phyloP scores from a whole-genome alignment of 2,888 invertebrate genomes.

The Cephonodes hylas region DNA sequence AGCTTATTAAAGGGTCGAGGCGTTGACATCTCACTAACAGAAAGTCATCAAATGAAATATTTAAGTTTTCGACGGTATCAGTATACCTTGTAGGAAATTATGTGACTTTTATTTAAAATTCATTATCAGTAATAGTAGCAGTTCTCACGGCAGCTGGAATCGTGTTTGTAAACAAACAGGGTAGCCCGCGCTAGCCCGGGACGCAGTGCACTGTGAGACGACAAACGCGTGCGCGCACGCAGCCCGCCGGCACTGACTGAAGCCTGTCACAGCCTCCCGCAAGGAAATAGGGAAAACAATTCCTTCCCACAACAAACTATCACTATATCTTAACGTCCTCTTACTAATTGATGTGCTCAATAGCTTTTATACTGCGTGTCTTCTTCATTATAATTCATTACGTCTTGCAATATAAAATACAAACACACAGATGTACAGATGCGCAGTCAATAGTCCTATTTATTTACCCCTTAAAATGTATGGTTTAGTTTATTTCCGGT shows the following conservation, averaged over 20 bases:
- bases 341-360: background rate
- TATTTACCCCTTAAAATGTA: no score
- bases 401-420: background rate
- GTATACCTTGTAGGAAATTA: conserved; percentile 36
- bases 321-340: background rate
- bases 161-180: conserved; percentile 68
- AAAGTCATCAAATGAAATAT: conserved; percentile 56
- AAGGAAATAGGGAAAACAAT: conserved; percentile 50
- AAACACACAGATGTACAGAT: no score
- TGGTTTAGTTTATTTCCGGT: no score
- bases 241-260: conserved; percentile 69
- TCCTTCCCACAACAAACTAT: background rate
- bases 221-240: conserved; percentile 75
- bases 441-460: no score
- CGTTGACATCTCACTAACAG: conserved; percentile 71
- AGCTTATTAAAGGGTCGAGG: conserved; percentile 62
- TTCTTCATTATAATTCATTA: background rate
- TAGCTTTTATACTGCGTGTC: no score
- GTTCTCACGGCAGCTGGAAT: conserved; percentile 46
- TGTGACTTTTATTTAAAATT: conserved; percentile 31
- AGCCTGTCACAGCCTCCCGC: conserved; percentile 69
- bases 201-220: conserved; percentile 33
- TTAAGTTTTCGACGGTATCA: conserved; percentile 48
- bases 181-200: conserved; percentile 28
- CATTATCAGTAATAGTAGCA: conserved; percentile 35